Evolutionary conservation across 2,888 invertebrate genomes (phyloP), one percentile per base, ranked within the genome.

Genomic region (Rhorus exstirpatorius): DNA sequence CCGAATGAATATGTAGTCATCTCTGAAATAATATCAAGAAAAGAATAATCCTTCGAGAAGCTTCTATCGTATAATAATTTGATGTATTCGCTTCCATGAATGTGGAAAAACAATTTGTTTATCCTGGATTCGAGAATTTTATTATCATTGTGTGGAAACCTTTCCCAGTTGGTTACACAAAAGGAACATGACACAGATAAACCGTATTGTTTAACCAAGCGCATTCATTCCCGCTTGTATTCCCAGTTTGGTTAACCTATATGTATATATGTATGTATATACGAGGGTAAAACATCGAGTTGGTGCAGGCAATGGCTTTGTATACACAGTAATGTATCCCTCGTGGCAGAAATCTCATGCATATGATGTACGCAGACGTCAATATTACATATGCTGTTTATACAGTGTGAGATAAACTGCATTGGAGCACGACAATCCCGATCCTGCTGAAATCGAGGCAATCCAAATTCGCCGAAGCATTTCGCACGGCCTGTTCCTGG

Each of bases 401-500:
- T 67, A 21, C 17, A 67, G 35, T 19, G 51, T 55, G 51, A 76
- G 53, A 65, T 49, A 44, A 71, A 44, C 49, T 67, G 58, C 58
- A 44, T 51, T 31, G 12, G 21, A 71, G 63, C 78, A 51, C 12
- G 72, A 81, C 77, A 63, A 72, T 60, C 67, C 51, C 60, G 51
- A 76, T 35, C 71, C 53, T 72, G 38, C 35, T 41, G 72, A 77
- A 81, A 81, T 81, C 71, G 72, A 81, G 67, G 81, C 77, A 77
- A 61, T 77, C 60, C 60, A 35, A 46, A 81, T 81, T 76, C 35
- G 26, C 41, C 71, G 53, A 55, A 61, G 76, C 78, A 44, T 67
- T 84, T 80, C 84, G 75, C 80, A 84, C 78, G 78, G 65, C 17
- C 68, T 72, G 24, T 74, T 55, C 51, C 55, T 41, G 26, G 55